A percentile compares a stretch with the other conserved stretches of the same genome.
These are phyloP conservation scores for Callorhinus ursinus DNA, from an alignment of 2,113 vertebrate species.

Conservation along the genomic window DNA sequence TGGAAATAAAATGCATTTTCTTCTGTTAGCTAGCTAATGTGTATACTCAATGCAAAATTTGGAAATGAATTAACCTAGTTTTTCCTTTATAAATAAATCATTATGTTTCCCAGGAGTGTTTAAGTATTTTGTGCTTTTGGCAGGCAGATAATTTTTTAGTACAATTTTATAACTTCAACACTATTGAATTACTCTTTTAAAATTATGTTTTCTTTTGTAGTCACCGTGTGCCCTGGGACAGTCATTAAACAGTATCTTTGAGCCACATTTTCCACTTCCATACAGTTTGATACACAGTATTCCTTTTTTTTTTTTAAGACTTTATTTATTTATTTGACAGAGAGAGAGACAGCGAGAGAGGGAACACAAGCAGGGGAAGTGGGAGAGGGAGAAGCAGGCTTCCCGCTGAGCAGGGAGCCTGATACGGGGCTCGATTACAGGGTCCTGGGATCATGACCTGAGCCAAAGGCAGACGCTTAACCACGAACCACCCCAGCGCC, in stretches of 20 bases:
- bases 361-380: too few relatives aligned
- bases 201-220: constrained; percentile 3
- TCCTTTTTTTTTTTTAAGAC: background rate
- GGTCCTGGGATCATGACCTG: too few relatives aligned
- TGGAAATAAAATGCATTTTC: background rate
- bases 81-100: background rate
- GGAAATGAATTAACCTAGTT: background rate
- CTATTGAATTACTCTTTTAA: constrained; percentile 20
- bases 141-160: background rate
- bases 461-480: too few relatives aligned
- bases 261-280: constrained; percentile 43
- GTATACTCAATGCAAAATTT: background rate
- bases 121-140: background rate
- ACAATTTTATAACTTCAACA: constrained; percentile 5
- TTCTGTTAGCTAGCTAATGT: background rate
- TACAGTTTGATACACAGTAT: background rate
- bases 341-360: too few relatives aligned
- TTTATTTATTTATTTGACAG: too few relatives aligned
- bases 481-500: too few relatives aligned
- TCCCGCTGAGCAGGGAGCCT: too few relatives aligned
- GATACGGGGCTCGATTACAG: too few relatives aligned
- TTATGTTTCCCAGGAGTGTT: background rate
- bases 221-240: background rate
- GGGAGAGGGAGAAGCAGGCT: too few relatives aligned
- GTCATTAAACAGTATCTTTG: background rate